phyloP scores from a whole-genome alignment of 2,113 vertebrate species.

The Centropus bengalensis region DNA sequence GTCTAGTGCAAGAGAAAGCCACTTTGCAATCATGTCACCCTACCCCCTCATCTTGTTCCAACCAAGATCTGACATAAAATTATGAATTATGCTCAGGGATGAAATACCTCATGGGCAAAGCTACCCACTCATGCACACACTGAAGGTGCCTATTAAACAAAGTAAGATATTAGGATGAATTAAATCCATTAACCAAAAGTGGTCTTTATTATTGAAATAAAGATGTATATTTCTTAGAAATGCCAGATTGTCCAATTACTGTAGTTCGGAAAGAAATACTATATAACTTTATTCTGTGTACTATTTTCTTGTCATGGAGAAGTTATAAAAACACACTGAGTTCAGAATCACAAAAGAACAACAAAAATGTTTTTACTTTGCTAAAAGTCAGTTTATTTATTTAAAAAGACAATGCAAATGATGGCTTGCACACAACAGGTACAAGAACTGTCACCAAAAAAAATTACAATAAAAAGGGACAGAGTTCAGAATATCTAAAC shows the following conservation, averaged over 20 bases:
- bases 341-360: conserved; percentile 3
- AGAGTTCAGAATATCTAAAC: not conserved
- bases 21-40: not conserved
- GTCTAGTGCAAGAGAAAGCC: not conserved
- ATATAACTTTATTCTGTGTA: not conserved
- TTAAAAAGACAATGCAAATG: not conserved
- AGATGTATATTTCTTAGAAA: not conserved
- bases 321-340: not conserved
- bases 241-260: not conserved
- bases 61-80: not conserved
- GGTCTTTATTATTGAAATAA: conserved; percentile 8
- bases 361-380: not conserved
- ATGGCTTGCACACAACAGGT: not conserved
- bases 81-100: not conserved
- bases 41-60: not conserved
- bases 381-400: not conserved
- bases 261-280: not conserved
- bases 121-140: not conserved
- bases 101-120: not conserved
- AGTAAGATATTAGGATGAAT: not conserved
- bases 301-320: not conserved
- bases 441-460: not conserved
- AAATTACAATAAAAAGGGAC: not conserved
- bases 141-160: not conserved
- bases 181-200: not conserved